A percentile compares a stretch with the other conserved stretches of the same genome.
Evolutionary conservation across 2,113 vertebrate species (phyloP).

Genomic region (Sakesphorus luctuosus): DNA sequence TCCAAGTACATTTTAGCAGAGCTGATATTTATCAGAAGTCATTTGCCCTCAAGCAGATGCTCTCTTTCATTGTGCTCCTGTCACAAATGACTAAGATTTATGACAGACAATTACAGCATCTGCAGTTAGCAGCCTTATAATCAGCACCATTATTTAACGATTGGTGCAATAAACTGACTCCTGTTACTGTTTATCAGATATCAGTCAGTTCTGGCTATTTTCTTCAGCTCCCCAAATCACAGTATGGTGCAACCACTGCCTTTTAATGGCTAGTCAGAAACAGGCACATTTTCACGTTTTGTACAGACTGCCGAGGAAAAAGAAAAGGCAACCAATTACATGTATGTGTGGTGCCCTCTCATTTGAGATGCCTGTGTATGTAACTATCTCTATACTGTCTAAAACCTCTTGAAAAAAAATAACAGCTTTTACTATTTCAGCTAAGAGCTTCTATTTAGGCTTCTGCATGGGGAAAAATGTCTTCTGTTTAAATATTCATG

Average conservation of each 20-base stretch:
- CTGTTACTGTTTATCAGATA: constrained; percentile 93
- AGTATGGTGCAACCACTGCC: constrained; percentile 85
- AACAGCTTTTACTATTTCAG: constrained; percentile 70
- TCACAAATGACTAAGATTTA: constrained; percentile 95
- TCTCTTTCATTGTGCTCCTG: constrained; percentile 92
- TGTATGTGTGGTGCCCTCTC: constrained; percentile 82
- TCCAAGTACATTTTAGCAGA: constrained; percentile 88
- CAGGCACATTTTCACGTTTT: constrained; percentile 82
- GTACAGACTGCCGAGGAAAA: constrained; percentile 77
- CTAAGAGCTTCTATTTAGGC: constrained; percentile 74
- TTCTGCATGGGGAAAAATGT: constrained; percentile 51
- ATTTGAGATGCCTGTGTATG: constrained; percentile 75
- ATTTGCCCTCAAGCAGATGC: constrained; percentile 90
- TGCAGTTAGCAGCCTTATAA: constrained; percentile 93
- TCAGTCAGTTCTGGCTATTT: constrained; percentile 88
- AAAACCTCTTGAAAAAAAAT: constrained; percentile 65
- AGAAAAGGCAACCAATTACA: constrained; percentile 89
- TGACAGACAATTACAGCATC: constrained; percentile 94
- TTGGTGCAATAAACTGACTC: constrained; percentile 93
- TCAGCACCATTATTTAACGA: constrained; percentile 97
- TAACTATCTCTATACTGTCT: constrained; percentile 77
- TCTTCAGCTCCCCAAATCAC: constrained; percentile 85
- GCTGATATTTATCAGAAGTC: constrained; percentile 92
- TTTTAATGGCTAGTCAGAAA: constrained; percentile 86
- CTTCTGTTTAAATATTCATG: constrained; percentile 73